phyloP scores from a whole-genome alignment of 2,113 vertebrate species.

The Ptychochromis oligacanthus region DNA sequence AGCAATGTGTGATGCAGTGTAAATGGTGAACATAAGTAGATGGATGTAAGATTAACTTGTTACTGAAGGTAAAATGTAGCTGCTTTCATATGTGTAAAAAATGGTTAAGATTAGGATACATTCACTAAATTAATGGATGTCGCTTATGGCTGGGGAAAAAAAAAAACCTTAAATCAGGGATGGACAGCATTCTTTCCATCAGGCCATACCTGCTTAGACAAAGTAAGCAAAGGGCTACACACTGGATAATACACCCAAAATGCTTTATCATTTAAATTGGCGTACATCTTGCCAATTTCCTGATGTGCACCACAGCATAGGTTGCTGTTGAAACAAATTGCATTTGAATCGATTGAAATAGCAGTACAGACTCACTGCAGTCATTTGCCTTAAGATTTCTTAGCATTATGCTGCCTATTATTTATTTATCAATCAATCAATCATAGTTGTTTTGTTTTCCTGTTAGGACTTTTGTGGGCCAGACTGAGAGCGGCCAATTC shows the following conservation, averaged over 20 bases:
- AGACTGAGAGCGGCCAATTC: too few species aligned
- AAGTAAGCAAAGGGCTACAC: background rate
- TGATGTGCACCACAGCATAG: background rate
- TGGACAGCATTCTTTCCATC: background rate
- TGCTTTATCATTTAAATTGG: background rate
- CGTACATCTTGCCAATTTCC: background rate
- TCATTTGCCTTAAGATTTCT: background rate
- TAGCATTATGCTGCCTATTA: background rate
- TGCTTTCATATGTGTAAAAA: background rate
- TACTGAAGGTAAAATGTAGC: background rate
- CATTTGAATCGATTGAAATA: constrained; percentile 6
- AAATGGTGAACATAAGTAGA: background rate
- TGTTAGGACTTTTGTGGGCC: fast-evolving
- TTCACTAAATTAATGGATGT: background rate
- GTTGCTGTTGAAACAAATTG: background rate
- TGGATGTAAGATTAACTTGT: background rate
- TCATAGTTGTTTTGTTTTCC: too few species aligned
- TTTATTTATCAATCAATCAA: too few species aligned
- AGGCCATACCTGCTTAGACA: background rate
- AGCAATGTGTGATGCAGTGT: background rate
- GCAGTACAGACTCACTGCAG: background rate
- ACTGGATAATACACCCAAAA: background rate
- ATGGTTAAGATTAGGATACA: background rate
- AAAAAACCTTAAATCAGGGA: too few species aligned
- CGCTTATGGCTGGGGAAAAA: background rate